Percentiles rank a stretch among this genome's conserved stretches.
phyloP scores from a whole-genome alignment of 2,113 vertebrate genomes.

The Hyaena hyaena region DNA sequence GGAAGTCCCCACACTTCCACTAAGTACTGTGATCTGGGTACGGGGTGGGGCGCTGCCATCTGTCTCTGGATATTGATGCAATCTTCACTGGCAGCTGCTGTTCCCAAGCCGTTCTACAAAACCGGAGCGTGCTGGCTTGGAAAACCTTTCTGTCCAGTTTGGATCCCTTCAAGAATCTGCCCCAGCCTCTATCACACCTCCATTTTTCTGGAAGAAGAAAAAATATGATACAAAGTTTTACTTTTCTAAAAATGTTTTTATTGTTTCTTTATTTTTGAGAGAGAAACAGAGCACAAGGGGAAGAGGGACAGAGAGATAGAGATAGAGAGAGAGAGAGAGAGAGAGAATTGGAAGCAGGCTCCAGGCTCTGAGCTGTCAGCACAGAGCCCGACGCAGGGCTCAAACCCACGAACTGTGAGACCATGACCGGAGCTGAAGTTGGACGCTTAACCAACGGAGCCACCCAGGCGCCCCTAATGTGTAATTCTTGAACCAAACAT shows the following conservation, averaged over 20 bases:
- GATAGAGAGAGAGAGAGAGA: no score
- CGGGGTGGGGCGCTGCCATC: conserved; percentile 88
- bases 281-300: no score
- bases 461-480: neutral
- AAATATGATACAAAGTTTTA: conserved; percentile 84
- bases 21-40: conserved; percentile 87
- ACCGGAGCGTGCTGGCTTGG: conserved; percentile 87
- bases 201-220: conserved; percentile 84
- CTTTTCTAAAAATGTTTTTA: conserved; percentile 84
- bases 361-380: no score
- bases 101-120: conserved; percentile 79
- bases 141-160: conserved; percentile 79
- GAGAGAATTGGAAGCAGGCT: no score
- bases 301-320: no score
- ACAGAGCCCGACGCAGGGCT: no score
- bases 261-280: no score
- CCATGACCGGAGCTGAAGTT: no score
- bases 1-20: neutral
- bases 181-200: conserved; percentile 91
- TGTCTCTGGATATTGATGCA: conserved; percentile 89
- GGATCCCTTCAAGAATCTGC: conserved; percentile 89
- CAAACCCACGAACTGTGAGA: no score
- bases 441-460: no score
- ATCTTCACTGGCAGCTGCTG: conserved; percentile 85
- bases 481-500: neutral